Evolutionary conservation across 1,140 invertebrate genomes (phyloP).

Genomic region (Cyrtorhinus lividipennis): DNA sequence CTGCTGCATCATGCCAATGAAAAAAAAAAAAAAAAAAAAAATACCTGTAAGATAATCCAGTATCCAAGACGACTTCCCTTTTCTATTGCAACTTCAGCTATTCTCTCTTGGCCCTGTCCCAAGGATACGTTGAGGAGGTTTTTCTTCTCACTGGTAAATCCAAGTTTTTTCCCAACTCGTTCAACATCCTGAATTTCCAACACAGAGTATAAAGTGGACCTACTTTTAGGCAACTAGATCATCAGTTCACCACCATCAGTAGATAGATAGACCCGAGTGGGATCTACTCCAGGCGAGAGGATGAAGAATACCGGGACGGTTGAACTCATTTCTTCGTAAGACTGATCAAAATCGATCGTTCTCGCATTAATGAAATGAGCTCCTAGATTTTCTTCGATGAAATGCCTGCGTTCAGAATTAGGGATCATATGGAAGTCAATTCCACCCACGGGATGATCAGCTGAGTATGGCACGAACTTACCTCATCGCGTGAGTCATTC

Average conservation of each 20-base stretch:
- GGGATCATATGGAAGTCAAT: too few relatives aligned
- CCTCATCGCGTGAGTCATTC: slow-evolving; percentile 62
- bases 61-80: slow-evolving; percentile 61
- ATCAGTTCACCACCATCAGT: not conserved
- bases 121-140: slow-evolving; percentile 89
- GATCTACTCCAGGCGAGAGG: slow-evolving; percentile 86
- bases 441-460: too few relatives aligned
- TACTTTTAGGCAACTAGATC: not conserved
- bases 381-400: slow-evolving; percentile 76
- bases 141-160: slow-evolving; percentile 61
- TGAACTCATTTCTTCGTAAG: slow-evolving; percentile 70
- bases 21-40: too few relatives aligned
- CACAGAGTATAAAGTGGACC: too few relatives aligned
- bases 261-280: slow-evolving; percentile 47
- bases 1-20: not conserved
- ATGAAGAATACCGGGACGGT: slow-evolving; percentile 88
- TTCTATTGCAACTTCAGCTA: slow-evolving; percentile 76
- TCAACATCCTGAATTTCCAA: slow-evolving; percentile 51
- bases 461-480: too few relatives aligned
- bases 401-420: too few relatives aligned
- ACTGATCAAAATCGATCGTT: slow-evolving; percentile 64
- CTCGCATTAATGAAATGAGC: slow-evolving; percentile 64
- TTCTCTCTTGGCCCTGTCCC: slow-evolving; percentile 85
- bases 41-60: slow-evolving; percentile 74
- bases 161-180: slow-evolving; percentile 55